phyloP scores from a whole-genome alignment of 2,888 invertebrate genomes.

The Amiota minor region DNA sequence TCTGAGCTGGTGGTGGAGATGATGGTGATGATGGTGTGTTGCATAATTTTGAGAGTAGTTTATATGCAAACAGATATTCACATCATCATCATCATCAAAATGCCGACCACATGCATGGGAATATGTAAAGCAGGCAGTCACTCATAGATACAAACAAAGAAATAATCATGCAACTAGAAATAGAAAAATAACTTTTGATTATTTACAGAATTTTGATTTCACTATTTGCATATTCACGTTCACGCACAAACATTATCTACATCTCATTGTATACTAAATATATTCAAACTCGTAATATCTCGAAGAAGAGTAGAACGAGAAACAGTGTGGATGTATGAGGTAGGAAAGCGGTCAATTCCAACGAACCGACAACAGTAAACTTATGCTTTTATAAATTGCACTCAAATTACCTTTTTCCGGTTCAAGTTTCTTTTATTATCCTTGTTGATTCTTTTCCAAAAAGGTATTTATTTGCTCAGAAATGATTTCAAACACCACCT shows the following conservation, averaged over 20 bases:
- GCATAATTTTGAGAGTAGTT: slow-evolving; percentile 18
- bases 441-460: not conserved
- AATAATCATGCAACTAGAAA: not conserved
- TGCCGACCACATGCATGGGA: too few species aligned
- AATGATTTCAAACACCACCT: too few species aligned
- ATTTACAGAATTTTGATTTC: slow-evolving; percentile 54
- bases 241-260: not conserved
- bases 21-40: slow-evolving; percentile 9
- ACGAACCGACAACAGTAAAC: slow-evolving; percentile 40
- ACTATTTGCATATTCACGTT: slow-evolving; percentile 38
- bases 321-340: not conserved
- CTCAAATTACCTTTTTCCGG: slow-evolving; percentile 46
- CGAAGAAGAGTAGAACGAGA: too few species aligned
- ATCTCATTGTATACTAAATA: not conserved
- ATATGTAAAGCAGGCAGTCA: too few species aligned
- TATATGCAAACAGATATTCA: not conserved
- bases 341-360: not conserved
- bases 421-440: not conserved
- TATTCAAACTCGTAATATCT: too few species aligned
- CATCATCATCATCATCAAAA: too few species aligned
- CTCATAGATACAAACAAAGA: too few species aligned
- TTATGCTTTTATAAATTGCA: slow-evolving; percentile 56
- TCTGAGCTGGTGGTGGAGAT: not conserved
- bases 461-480: not conserved
- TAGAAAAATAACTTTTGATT: slow-evolving; percentile 33